phyloP scores from a whole-genome alignment of 2,797 vertebrate genomes.

The Lacerta agilis region DNA sequence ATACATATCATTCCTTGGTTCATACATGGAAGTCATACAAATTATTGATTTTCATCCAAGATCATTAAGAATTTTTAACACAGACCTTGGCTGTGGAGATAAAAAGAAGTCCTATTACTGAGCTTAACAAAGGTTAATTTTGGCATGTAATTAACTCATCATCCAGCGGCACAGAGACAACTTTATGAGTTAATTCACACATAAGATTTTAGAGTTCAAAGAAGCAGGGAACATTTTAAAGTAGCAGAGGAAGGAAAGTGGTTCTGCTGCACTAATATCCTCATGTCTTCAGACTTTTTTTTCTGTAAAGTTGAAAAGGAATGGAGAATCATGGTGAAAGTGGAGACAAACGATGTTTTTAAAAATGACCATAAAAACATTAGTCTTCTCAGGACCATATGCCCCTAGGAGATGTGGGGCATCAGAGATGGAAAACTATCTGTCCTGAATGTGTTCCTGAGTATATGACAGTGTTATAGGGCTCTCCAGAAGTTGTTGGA shows the following conservation, averaged over 20 bases:
- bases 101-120: slow-evolving; percentile 63
- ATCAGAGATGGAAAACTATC: background rate
- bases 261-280: slow-evolving; percentile 40
- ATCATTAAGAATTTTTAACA: slow-evolving; percentile 71
- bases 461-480: background rate
- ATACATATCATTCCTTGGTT: slow-evolving; percentile 61
- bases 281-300: slow-evolving; percentile 45
- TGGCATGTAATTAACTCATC: slow-evolving; percentile 67
- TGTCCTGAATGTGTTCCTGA: background rate
- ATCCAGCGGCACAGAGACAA: slow-evolving; percentile 70
- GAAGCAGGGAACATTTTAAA: slow-evolving; percentile 50
- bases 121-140: slow-evolving; percentile 73
- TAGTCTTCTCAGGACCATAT: background rate
- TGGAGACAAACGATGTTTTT: slow-evolving; percentile 5
- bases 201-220: slow-evolving; percentile 70
- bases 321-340: slow-evolving; percentile 7
- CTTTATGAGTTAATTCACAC: slow-evolving; percentile 64
- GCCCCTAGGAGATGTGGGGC: background rate
- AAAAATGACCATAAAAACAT: slow-evolving; percentile 8
- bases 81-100: slow-evolving; percentile 57
- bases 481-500: background rate
- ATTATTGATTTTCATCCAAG: slow-evolving; percentile 68
- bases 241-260: slow-evolving; percentile 39
- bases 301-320: slow-evolving; percentile 7
- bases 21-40: slow-evolving; percentile 62